phyloP scores from a whole-genome alignment of 2,888 invertebrate species.

The Polyommatus iphigenia region DNA sequence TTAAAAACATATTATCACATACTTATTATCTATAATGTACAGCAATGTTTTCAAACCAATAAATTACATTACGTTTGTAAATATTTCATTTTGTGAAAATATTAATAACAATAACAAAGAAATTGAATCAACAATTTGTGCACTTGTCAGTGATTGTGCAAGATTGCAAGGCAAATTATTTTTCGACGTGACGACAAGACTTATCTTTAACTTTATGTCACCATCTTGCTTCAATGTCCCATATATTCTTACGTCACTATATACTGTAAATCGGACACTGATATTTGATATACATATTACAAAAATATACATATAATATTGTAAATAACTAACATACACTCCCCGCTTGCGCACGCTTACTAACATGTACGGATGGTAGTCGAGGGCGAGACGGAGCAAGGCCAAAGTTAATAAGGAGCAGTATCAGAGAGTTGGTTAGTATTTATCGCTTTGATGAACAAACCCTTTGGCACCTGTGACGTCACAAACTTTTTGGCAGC shows the following conservation, averaged over 20 bases:
- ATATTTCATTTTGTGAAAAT: background rate
- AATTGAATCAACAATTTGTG: background rate
- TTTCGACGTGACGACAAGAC: background rate
- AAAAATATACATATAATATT: background rate
- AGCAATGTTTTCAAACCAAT: background rate
- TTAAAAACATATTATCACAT: background rate
- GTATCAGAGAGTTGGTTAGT: conserved; percentile 79
- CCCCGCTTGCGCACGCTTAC: conserved; percentile 42
- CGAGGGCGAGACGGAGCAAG: conserved; percentile 54
- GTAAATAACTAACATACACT: conserved; percentile 33
- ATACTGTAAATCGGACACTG: background rate
- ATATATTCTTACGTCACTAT: background rate
- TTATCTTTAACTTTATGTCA: background rate
- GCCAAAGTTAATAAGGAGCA: conserved; percentile 67
- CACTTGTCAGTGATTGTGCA: background rate
- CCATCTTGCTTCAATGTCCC: background rate
- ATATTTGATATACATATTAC: background rate
- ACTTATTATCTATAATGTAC: background rate
- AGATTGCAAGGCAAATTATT: background rate
- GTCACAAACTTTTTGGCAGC: background rate
- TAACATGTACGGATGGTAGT: conserved; percentile 46
- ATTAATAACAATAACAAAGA: background rate
- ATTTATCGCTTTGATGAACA: conserved; percentile 48
- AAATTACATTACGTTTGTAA: background rate
- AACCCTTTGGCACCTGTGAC: background rate